Evolutionary conservation across 2,797 vertebrate genomes (phyloP), one percentile per base, ranked within the genome.

Genomic region (Sorex maritimensis): DNA sequence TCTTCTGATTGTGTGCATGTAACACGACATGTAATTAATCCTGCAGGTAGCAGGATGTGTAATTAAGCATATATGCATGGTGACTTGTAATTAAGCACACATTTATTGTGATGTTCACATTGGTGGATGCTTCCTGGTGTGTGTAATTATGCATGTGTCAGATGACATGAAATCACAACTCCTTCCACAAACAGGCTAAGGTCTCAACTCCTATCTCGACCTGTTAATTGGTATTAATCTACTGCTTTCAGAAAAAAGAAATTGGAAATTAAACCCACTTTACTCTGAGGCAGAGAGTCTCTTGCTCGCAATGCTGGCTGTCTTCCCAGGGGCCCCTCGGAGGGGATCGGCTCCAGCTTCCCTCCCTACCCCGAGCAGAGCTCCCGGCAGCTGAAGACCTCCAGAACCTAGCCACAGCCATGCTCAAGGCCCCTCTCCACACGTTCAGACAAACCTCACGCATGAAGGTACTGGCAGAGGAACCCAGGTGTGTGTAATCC

Each of bases 221-320:
- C 92, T 78, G 79, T 88, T 96, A 97, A 97, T 96, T 95, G 91
- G 68, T 88, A 95, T 95, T 95, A 97, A 95, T 89, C 87, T 87
- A 49, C 44, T 44, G 95, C 68, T 88, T 95, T 89, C 44, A 86
- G 89, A 86, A 89, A 96, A 89, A 49, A 28, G 34, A 23, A 91
- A 65, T 94, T 93, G 72, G 46, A 81, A 87, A 89, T 84, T 96
- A 79, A 92, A 73, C 49, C 15, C 24, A 6, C 21, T 93, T 3
- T 63, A 74, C 14, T 93, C 68, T 19, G 14, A 92, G 24, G 52
- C 41, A 63, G 17, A 63, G 17, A 88, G 84, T 38, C 34, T 34
- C 1, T 34, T 34, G 34, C 34, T 2, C 34, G 34, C 34, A 34
- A 34, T 34, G 34, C 34, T 34, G 34, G 34, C 34, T 34, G 34